A percentile compares a stretch with the other conserved stretches of the same genome.
These are phyloP conservation scores for Zosterops pallidus DNA, from an alignment of 2,113 vertebrate genomes.

Conservation along the genomic window DNA sequence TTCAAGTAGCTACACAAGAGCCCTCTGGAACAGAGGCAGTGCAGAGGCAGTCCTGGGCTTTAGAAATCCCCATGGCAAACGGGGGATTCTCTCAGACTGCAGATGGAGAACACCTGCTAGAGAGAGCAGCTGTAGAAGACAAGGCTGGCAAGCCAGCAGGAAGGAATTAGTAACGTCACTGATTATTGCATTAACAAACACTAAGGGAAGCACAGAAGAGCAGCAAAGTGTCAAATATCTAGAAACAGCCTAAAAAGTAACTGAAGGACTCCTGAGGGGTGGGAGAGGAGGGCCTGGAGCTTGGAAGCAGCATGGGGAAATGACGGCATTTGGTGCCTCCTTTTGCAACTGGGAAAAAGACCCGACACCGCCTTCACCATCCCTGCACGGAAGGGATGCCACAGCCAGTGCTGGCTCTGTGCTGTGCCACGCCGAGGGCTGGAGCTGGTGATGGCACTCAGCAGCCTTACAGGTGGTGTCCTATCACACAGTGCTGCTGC, in stretches of 20 bases:
- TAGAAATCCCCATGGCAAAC: neutral
- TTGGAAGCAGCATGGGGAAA: neutral
- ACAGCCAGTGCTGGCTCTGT: neutral
- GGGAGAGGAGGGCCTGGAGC: neutral
- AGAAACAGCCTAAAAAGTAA: neutral
- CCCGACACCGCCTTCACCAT: accelerated
- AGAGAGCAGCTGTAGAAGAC: neutral
- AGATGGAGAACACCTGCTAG: neutral
- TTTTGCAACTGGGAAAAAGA: neutral
- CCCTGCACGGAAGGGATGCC: neutral
- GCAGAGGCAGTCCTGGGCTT: neutral
- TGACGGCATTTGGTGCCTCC: neutral
- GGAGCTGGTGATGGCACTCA: neutral
- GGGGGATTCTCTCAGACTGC: neutral
- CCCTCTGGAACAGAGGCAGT: neutral
- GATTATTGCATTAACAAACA: neutral
- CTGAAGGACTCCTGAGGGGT: neutral
- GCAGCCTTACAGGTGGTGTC: accelerated
- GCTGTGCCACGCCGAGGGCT: neutral
- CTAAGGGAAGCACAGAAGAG: neutral
- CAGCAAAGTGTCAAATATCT: neutral
- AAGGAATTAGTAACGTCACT: neutral
- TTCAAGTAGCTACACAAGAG: neutral
- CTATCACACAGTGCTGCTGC: neutral
- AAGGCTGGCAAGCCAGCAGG: neutral